Evolutionary conservation across 2,113 vertebrate genomes (phyloP).

Genomic region (Bubo blakistoni): DNA sequence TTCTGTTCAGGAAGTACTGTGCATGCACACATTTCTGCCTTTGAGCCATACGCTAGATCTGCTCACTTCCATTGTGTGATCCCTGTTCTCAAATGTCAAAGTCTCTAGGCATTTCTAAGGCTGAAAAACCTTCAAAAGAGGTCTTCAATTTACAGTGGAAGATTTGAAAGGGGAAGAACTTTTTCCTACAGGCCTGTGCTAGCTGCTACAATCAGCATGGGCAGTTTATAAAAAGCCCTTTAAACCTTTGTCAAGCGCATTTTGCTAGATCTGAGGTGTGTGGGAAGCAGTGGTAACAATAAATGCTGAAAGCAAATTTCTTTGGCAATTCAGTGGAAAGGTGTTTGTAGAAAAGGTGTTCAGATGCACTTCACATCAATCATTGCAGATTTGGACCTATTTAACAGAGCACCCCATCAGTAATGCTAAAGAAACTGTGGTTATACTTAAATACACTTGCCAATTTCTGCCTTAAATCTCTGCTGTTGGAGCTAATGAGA

Average conservation of each 20-base stretch:
- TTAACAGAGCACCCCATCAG: neutral
- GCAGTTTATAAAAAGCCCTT: neutral
- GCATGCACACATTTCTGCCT: neutral
- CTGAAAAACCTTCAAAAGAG: neutral
- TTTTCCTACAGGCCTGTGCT: neutral
- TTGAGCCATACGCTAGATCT: neutral
- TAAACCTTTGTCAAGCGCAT: conserved; percentile 19
- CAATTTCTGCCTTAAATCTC: neutral
- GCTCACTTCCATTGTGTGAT: neutral
- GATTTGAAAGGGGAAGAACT: neutral
- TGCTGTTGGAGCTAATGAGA: neutral
- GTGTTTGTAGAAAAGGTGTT: neutral
- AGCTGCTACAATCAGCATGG: conserved; percentile 6
- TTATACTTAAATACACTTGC: neutral
- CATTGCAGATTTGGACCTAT: neutral
- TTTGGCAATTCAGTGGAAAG: conserved; percentile 4
- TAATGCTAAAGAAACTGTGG: neutral
- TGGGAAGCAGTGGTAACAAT: conserved; percentile 26
- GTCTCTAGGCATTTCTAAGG: neutral
- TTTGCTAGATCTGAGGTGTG: neutral
- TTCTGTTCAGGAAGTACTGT: neutral
- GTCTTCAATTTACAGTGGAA: neutral
- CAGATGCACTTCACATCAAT: neutral
- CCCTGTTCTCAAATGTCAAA: neutral
- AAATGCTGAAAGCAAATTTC: conserved; percentile 31